Percentiles rank a stretch among this genome's conserved stretches.
Conservation (phyloP, 2,797 vertebrate genomes). For the Esox masquinongy region DNA sequence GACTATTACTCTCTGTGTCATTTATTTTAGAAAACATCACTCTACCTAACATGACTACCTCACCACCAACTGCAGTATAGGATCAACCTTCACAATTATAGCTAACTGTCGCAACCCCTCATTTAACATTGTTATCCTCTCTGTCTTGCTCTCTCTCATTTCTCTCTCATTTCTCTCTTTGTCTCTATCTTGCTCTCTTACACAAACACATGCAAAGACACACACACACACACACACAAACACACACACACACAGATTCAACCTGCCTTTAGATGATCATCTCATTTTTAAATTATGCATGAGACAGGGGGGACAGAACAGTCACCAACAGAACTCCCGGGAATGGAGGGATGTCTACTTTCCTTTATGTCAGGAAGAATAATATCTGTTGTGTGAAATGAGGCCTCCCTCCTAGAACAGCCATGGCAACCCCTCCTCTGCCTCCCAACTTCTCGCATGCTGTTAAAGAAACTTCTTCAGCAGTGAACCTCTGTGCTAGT, state of each 20-base stretch:
- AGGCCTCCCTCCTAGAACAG: conserved; percentile 5
- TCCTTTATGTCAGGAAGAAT: conserved; percentile 14
- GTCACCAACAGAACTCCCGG: neutral
- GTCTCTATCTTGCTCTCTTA: neutral
- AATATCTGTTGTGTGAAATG: conserved; percentile 10
- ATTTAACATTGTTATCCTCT: no score
- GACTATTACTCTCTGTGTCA: neutral
- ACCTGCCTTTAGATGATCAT: neutral
- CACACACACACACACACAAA: conserved; percentile 1
- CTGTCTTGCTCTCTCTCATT: neutral
- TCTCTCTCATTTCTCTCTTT: neutral
- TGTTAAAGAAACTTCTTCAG: neutral
- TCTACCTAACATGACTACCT: neutral
- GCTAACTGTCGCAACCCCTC: no score
- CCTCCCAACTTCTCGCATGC: neutral
- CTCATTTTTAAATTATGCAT: conserved; percentile 13
- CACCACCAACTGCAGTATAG: neutral
- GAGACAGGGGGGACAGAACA: conserved; percentile 5
- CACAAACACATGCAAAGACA: neutral
- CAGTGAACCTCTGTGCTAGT: neutral
- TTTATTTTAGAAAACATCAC: no score
- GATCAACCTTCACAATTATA: neutral
- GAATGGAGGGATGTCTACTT: conserved; percentile 13
- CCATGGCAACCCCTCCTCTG: neutral
- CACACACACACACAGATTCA: neutral